phyloP scores from a whole-genome alignment of 2,888 invertebrate species.

The Sarcophaga carnaria region DNA sequence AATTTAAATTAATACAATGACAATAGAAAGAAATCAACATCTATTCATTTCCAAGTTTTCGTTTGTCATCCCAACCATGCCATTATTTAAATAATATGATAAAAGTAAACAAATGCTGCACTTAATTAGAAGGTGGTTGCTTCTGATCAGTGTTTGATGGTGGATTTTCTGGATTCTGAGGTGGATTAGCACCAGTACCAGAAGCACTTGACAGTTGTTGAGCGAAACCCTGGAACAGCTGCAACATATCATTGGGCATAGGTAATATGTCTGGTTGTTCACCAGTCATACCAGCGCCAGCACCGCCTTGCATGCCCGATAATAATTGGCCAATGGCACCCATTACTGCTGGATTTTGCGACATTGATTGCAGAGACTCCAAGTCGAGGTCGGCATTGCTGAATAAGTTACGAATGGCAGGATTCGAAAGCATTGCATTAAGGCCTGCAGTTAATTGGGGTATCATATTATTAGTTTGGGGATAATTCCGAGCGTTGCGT shows the following conservation, averaged over 20 bases:
- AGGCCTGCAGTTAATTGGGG: constrained; percentile 77
- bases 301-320: constrained; percentile 71
- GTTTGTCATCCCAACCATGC: too few species aligned
- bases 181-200: constrained; percentile 55
- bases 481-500: constrained; percentile 82
- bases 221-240: constrained; percentile 78
- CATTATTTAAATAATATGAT: too few species aligned
- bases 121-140: constrained; percentile 72
- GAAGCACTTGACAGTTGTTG: constrained; percentile 73
- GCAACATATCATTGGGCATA: constrained; percentile 76
- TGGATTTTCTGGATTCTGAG: constrained; percentile 44
- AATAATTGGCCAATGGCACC: constrained; percentile 75
- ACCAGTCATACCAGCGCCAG: constrained; percentile 55
- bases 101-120: not conserved
- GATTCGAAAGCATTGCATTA: constrained; percentile 77
- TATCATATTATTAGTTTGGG: constrained; percentile 65
- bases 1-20: constrained; percentile 27
- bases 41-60: too few species aligned
- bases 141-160: constrained; percentile 70
- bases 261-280: constrained; percentile 52
- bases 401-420: constrained; percentile 76
- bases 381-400: constrained; percentile 77
- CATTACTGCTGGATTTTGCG: constrained; percentile 77
- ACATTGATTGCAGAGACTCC: constrained; percentile 75
- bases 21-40: constrained; percentile 12